Evolutionary conservation across 2,797 vertebrate species (phyloP).

Genomic region (Miichthys miiuy): DNA sequence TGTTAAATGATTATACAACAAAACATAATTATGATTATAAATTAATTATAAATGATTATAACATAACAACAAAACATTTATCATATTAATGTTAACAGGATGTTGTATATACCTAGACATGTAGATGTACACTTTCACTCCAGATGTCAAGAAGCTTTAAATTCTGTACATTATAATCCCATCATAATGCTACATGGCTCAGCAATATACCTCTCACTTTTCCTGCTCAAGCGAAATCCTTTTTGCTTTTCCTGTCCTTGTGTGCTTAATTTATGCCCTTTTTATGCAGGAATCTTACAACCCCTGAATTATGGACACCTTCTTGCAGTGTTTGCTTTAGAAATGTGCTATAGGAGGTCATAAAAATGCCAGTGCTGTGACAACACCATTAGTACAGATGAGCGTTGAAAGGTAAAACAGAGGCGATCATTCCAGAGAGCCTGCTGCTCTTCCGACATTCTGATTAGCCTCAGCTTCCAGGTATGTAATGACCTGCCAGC

Average conservation of each 20-base stretch:
- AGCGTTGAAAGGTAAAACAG: slow-evolving; percentile 65
- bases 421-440: slow-evolving; percentile 61
- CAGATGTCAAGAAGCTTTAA: not conserved
- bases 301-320: slow-evolving; percentile 58
- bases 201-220: slow-evolving; percentile 34
- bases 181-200: slow-evolving; percentile 16
- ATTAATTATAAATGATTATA: not conserved
- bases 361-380: slow-evolving; percentile 68
- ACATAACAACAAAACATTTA: not conserved
- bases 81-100: not conserved
- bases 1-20: not conserved
- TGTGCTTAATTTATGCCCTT: slow-evolving; percentile 36
- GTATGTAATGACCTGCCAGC: slow-evolving; percentile 73
- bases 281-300: slow-evolving; percentile 49
- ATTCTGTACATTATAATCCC: slow-evolving; percentile 31
- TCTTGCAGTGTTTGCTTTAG: slow-evolving; percentile 63
- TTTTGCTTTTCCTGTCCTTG: slow-evolving; percentile 20
- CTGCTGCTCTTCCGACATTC: slow-evolving; percentile 47
- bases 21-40: not conserved
- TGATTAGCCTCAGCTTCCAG: slow-evolving; percentile 56
- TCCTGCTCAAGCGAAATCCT: slow-evolving; percentile 35
- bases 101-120: not conserved
- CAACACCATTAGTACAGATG: slow-evolving; percentile 79
- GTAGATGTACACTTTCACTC: not conserved
- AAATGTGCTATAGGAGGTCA: slow-evolving; percentile 56